Evolutionary conservation across 2,888 invertebrate species (phyloP).

Genomic region (Phyto melanocephala): DNA sequence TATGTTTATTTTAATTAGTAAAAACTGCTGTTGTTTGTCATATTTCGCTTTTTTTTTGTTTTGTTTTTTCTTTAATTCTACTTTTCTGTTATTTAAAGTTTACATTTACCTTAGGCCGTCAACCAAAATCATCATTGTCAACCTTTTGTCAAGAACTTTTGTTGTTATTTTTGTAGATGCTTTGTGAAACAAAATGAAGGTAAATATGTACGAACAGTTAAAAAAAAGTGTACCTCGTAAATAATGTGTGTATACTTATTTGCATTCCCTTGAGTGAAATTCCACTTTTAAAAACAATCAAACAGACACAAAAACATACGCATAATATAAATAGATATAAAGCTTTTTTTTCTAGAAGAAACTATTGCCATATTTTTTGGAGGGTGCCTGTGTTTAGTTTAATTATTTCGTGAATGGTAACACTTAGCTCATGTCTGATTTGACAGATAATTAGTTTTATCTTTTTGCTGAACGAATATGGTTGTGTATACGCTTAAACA

Average conservation of each 20-base stretch:
- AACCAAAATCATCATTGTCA: constrained; percentile 64
- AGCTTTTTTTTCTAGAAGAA: not conserved
- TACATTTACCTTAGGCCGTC: constrained; percentile 62
- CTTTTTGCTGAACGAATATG: too few species aligned
- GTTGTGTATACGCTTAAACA: too few species aligned
- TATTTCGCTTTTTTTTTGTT: not conserved
- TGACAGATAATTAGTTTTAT: too few species aligned
- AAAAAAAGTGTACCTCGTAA: not conserved
- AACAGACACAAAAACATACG: not conserved
- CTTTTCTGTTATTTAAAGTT: constrained; percentile 59
- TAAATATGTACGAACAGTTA: constrained; percentile 69
- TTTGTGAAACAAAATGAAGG: constrained; percentile 70
- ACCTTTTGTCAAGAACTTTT: constrained; percentile 74
- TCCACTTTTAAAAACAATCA: constrained; percentile 33
- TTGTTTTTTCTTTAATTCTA: not conserved
- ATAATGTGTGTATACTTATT: constrained; percentile 44
- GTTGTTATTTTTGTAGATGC: constrained; percentile 65
- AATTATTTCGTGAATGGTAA: too few species aligned
- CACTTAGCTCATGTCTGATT: too few species aligned
- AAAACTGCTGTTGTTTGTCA: constrained; percentile 52
- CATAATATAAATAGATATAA: not conserved
- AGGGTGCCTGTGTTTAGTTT: too few species aligned
- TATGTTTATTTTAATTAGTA: constrained; percentile 66
- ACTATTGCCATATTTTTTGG: not conserved
- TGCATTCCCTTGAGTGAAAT: constrained; percentile 53